These are phyloP conservation scores for Tenthredo livida DNA, from an alignment of 2,888 invertebrate species.

Conservation along the genomic window DNA sequence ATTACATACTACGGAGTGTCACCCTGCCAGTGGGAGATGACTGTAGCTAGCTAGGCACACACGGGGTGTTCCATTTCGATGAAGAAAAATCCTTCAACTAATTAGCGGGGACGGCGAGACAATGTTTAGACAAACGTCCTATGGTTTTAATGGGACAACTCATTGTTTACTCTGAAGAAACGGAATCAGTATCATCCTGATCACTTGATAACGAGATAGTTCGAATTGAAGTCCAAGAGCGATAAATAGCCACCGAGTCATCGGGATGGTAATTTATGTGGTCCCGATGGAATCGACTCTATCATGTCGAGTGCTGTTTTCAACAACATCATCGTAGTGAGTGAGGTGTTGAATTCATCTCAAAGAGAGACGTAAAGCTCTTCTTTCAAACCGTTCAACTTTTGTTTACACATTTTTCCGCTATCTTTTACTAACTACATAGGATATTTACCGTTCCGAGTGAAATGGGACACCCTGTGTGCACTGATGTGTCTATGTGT, in stretches of 20 bases:
- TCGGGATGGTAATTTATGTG: neutral
- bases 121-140: neutral
- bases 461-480: constrained; percentile 29
- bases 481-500: constrained; percentile 5
- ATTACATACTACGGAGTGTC: neutral
- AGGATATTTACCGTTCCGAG: neutral
- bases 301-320: neutral
- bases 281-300: neutral
- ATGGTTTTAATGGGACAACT: neutral
- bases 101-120: neutral
- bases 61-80: neutral
- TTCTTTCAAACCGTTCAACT: neutral
- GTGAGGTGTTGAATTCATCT: neutral
- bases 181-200: neutral
- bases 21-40: neutral
- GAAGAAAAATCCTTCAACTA: neutral
- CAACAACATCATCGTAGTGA: neutral
- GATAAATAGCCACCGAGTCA: neutral
- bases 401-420: neutral
- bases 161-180: neutral
- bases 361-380: neutral
- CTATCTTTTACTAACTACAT: neutral
- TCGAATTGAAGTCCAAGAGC: neutral
- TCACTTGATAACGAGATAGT: neutral
- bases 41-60: neutral